Conservation (phyloP, 2,888 invertebrate species). For the Eilema depressum region DNA sequence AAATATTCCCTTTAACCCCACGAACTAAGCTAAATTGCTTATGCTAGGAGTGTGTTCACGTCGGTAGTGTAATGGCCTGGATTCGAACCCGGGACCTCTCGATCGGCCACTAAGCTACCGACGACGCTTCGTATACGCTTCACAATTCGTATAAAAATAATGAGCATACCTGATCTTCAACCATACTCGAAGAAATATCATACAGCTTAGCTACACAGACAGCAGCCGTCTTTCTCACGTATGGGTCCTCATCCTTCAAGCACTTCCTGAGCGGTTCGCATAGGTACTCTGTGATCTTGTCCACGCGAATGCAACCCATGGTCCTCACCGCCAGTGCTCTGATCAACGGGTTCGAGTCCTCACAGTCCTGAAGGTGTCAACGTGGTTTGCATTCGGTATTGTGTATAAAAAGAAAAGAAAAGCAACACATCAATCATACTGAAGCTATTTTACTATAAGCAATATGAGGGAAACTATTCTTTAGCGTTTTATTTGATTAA, state of each 20-base stretch:
- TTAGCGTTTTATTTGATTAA: background rate
- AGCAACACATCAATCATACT: slow-evolving; percentile 73
- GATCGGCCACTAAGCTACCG: too few species aligned
- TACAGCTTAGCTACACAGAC: slow-evolving; percentile 99
- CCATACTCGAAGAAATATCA: slow-evolving; percentile 95
- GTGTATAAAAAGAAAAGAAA: slow-evolving; percentile 67
- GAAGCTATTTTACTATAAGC: slow-evolving; percentile 77
- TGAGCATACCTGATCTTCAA: slow-evolving; percentile 81
- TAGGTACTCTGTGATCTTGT: slow-evolving; percentile 99
- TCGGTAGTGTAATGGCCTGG: too few species aligned
- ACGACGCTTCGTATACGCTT: too few species aligned
- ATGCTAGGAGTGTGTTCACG: too few species aligned
- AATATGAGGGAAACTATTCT: slow-evolving; percentile 35
- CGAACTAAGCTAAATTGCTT: too few species aligned
- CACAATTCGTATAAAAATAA: background rate
- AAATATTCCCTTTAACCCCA: too few species aligned
- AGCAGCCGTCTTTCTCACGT: slow-evolving; percentile 99
- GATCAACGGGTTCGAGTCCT: slow-evolving; percentile 99
- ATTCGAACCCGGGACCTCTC: too few species aligned
- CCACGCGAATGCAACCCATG: slow-evolving; percentile 99
- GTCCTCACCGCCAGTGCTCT: slow-evolving; percentile 99
- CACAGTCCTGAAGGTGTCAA: slow-evolving; percentile 94
- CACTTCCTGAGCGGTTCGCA: slow-evolving; percentile 99
- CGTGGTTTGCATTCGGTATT: slow-evolving; percentile 64
- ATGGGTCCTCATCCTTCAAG: slow-evolving; percentile 98